Base-by-base conservation (phyloP, 1,140 invertebrate genomes). In the Drosophila leontia region DNA sequence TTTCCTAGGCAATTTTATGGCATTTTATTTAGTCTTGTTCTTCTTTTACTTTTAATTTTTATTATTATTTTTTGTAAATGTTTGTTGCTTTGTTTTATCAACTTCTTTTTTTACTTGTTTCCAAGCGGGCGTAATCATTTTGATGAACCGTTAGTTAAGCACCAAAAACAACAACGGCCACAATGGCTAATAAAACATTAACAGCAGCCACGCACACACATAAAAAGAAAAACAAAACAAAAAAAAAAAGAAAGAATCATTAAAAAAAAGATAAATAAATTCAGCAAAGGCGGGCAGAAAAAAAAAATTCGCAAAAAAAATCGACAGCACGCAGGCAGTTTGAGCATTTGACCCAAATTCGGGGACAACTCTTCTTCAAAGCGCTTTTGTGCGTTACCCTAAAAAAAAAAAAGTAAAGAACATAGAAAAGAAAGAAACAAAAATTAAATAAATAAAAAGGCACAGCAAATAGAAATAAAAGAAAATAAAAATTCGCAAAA, bases 341-440 rank as follows among this genome's bases (percentile, higher is more conserved):
- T 75, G 64, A 79, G 79, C 83, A 76, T 86, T 86, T 86, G 83
- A 86, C 83, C 83, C 48, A 86, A 86, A 87, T 86, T 87, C 79
- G 69, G 53, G 67, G 69, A 72, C 69, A 71, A 69, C 65, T 58
- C 68, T 58, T 60, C 64, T 67, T 57, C 34, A 55, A 75, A 57
- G 71, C 71, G 70, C 71, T 74, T 62, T 63, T 64, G 71, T 75
- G 72, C 72, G 72, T 75, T 75, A 42, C 26, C 69, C 50, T 12
- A 35, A 26, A 47, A 68, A 39, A 37, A 47, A 42, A 42, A 50
- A 35, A 11, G 53, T 11, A 23, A 29, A 61, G 44, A 23, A 47
- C 12, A 23, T 47, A 47, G 19, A 47, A 26, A 32, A 37, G 35
- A 29, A 39, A 67, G 19, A 51, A 35, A 56, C 29, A 19, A 55